phyloP scores from a whole-genome alignment of 1,140 invertebrate species.

The Caenorhabditis latens region DNA sequence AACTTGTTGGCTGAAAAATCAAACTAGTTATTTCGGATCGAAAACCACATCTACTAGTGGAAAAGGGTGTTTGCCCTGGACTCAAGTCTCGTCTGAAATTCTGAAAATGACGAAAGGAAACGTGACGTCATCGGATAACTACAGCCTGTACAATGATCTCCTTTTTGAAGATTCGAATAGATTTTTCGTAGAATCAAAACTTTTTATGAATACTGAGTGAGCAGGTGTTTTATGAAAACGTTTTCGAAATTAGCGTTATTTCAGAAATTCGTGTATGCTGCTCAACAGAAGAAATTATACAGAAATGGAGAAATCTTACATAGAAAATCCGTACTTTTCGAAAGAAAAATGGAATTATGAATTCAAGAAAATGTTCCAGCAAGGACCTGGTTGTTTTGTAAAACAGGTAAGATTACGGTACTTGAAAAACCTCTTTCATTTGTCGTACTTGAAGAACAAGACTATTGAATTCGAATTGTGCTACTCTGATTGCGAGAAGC shows the following conservation, averaged over 20 bases:
- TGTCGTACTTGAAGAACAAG: slow-evolving; percentile 14
- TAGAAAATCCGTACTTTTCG: background rate
- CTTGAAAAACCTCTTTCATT: background rate
- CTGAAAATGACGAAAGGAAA: background rate
- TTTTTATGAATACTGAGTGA: slow-evolving; percentile 25
- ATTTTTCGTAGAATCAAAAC: background rate
- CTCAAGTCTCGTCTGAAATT: slow-evolving; percentile 20
- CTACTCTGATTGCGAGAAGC: background rate
- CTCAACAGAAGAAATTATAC: background rate
- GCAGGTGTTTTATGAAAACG: background rate
- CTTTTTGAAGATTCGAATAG: slow-evolving; percentile 15
- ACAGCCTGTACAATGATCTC: background rate
- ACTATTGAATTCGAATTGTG: slow-evolving; percentile 3
- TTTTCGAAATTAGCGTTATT: background rate
- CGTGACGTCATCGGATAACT: background rate
- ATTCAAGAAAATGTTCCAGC: slow-evolving; percentile 23
- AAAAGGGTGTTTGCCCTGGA: background rate
- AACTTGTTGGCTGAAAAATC: slow-evolving; percentile 5
- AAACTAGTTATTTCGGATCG: background rate
- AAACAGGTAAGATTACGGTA: background rate
- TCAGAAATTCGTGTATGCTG: slow-evolving; percentile 30
- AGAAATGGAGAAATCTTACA: background rate
- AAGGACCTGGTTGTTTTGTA: slow-evolving; percentile 25
- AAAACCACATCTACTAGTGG: background rate
- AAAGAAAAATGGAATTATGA: background rate